A percentile compares a stretch with the other conserved stretches of the same genome.
Evolutionary conservation across 2,797 vertebrate genomes (phyloP).

Genomic region (Garrulus glandarius): DNA sequence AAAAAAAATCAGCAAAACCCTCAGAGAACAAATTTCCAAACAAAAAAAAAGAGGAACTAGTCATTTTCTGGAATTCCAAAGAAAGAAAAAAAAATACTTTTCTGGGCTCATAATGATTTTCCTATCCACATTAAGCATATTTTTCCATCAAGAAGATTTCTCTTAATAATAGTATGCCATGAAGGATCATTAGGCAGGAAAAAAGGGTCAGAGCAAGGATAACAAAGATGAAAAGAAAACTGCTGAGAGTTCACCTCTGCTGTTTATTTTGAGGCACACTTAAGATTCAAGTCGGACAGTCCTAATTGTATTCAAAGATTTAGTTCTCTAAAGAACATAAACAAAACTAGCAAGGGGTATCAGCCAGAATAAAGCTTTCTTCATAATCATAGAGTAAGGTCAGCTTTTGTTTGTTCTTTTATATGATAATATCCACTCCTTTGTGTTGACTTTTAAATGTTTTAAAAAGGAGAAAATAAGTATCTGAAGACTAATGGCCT

Average conservation of each 20-base stretch:
- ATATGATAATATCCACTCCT: conserved; percentile 71
- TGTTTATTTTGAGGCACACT: conserved; percentile 75
- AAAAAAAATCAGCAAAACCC: neutral
- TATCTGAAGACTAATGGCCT: conserved; percentile 42
- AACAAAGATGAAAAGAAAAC: conserved; percentile 60
- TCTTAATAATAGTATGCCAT: conserved; percentile 22
- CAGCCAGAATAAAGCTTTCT: conserved; percentile 72
- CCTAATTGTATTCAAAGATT: conserved; percentile 63
- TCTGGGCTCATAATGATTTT: conserved; percentile 48
- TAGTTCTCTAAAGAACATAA: conserved; percentile 66
- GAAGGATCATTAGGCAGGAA: conserved; percentile 47
- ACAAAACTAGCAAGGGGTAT: conserved; percentile 66
- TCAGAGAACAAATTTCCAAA: conserved; percentile 35
- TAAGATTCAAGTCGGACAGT: conserved; percentile 27
- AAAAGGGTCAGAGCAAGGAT: conserved; percentile 28
- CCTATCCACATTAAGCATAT: conserved; percentile 30
- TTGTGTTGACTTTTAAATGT: conserved; percentile 56
- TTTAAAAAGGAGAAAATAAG: conserved; percentile 58
- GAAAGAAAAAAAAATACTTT: conserved; percentile 14
- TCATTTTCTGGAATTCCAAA: conserved; percentile 49
- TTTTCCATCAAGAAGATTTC: conserved; percentile 54
- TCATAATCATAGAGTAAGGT: conserved; percentile 32
- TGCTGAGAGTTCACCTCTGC: conserved; percentile 52
- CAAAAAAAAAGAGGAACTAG: conserved; percentile 1
- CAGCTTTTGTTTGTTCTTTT: conserved; percentile 73